Percentiles rank a stretch among this genome's conserved stretches.
phyloP scores from a whole-genome alignment of 2,797 vertebrate genomes.

The Phalloptychus januarius region DNA sequence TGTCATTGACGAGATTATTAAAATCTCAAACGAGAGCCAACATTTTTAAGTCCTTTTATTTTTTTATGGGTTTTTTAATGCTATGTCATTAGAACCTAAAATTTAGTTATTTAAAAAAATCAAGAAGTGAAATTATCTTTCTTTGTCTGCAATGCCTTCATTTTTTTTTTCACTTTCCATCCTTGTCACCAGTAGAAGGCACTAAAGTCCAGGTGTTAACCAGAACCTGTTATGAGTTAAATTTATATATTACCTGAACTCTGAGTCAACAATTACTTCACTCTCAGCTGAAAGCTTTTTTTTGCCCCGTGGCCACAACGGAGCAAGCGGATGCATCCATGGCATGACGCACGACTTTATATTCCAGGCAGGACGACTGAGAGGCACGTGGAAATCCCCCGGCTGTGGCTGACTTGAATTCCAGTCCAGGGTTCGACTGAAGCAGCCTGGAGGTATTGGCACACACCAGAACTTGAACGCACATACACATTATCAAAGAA shows the following conservation, averaged over 20 bases:
- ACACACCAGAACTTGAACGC: constrained; percentile 32
- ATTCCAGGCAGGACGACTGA: constrained; percentile 51
- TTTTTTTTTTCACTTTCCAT: constrained; percentile 3
- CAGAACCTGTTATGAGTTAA: constrained; percentile 48
- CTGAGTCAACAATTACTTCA: constrained; percentile 69
- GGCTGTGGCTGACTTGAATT: constrained; percentile 72
- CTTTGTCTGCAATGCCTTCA: not conserved
- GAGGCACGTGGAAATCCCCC: constrained; percentile 79
- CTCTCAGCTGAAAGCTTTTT: constrained; percentile 51
- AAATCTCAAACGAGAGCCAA: too few relatives aligned
- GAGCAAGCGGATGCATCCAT: constrained; percentile 67
- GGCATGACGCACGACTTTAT: constrained; percentile 66
- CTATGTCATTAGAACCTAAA: not conserved
- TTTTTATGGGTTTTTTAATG: not conserved
- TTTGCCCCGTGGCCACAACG: constrained; percentile 56
- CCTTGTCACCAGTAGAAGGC: constrained; percentile 77
- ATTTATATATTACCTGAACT: constrained; percentile 66
- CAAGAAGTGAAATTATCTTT: not conserved
- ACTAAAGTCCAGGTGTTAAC: constrained; percentile 62
- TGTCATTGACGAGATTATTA: not conserved
- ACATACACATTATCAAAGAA: constrained; percentile 23
- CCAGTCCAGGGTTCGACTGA: constrained; percentile 73
- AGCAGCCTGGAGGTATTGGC: constrained; percentile 68
- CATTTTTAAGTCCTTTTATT: not conserved
- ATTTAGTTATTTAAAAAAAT: not conserved